These are phyloP conservation scores for Ochropleura plecta DNA, from an alignment of 2,888 invertebrate genomes.

Conservation along the genomic window DNA sequence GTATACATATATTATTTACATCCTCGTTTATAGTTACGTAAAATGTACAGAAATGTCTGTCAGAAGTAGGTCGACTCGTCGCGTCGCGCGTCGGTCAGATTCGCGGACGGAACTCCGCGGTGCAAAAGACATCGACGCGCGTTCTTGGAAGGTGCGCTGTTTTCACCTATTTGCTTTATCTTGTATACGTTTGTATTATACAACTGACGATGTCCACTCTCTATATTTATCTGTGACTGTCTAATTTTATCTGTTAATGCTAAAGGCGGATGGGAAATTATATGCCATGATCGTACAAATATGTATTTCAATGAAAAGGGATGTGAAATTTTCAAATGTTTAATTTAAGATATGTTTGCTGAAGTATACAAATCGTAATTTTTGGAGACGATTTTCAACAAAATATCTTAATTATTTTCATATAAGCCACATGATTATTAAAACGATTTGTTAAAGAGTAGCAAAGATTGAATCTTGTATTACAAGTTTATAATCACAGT, in stretches of 20 bases:
- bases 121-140: constrained; percentile 70
- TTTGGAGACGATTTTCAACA: not conserved
- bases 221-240: constrained; percentile 48
- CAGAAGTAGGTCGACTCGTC: constrained; percentile 70
- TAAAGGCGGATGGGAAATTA: not conserved
- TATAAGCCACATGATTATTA: not conserved
- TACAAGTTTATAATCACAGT: not conserved
- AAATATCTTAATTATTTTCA: fast-evolving
- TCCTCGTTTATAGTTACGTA: constrained; percentile 67
- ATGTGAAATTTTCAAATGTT: not conserved
- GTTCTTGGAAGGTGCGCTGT: constrained; percentile 59
- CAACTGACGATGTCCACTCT: constrained; percentile 60
- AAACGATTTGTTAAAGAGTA: too few species aligned
- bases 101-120: constrained; percentile 67
- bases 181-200: constrained; percentile 54
- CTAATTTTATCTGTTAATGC: constrained; percentile 6
- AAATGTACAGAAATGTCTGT: constrained; percentile 64
- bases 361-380: not conserved
- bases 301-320: not conserved
- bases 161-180: constrained; percentile 74
- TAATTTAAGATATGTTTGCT: not conserved
- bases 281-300: constrained; percentile 1
- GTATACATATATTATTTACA: constrained; percentile 51
- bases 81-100: constrained; percentile 64
- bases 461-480: not conserved